Conservation (phyloP, 2,888 invertebrate genomes). For the Phyto melanocephala region DNA sequence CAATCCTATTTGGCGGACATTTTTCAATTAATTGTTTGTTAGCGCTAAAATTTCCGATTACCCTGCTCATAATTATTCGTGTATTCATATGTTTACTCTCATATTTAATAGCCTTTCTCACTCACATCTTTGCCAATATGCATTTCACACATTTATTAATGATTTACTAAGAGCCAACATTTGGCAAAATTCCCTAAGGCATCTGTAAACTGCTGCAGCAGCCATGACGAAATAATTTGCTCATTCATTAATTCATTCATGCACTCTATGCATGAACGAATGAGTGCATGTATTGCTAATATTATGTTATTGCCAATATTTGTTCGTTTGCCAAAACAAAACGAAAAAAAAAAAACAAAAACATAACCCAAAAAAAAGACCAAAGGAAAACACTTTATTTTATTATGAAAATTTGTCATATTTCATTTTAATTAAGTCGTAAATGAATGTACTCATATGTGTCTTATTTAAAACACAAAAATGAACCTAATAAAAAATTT, state of each 20-base stretch:
- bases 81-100: background rate
- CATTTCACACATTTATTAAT: slow-evolving; percentile 45
- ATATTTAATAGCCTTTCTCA: background rate
- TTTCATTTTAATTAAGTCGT: slow-evolving; percentile 60
- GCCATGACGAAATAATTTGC: slow-evolving; percentile 11
- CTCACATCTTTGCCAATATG: background rate
- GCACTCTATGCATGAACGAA: background rate
- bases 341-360: background rate
- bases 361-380: background rate
- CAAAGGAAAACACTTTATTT: background rate
- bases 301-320: slow-evolving; percentile 38
- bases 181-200: slow-evolving; percentile 58
- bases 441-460: background rate
- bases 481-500: background rate
- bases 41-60: background rate
- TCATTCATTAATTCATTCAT: slow-evolving; percentile 27
- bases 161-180: slow-evolving; percentile 38
- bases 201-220: slow-evolving; percentile 28
- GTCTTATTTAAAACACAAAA: slow-evolving; percentile 20
- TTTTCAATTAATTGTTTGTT: too few species aligned
- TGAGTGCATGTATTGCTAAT: slow-evolving; percentile 8
- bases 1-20: too few species aligned
- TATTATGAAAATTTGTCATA: slow-evolving; percentile 54
- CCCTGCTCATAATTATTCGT: background rate
- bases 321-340: slow-evolving; percentile 21